Evolutionary conservation across 1,140 invertebrate genomes (phyloP).

Genomic region (Aphidius ervi): DNA sequence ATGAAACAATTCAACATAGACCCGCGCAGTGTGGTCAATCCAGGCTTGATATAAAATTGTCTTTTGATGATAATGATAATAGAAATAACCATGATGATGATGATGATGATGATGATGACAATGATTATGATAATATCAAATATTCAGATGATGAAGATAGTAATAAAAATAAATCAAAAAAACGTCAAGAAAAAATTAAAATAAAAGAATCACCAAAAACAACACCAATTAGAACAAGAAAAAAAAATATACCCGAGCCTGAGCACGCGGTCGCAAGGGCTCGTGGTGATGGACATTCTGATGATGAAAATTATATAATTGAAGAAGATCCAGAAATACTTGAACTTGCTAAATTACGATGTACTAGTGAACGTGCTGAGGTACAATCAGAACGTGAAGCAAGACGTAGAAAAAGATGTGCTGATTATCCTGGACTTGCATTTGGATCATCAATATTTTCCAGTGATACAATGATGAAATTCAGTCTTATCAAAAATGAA

Average conservation of each 20-base stretch:
- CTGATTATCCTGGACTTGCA: conserved; percentile 87
- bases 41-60: conserved; percentile 25
- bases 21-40: conserved; percentile 49
- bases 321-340: conserved; percentile 71
- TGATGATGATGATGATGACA: conserved; percentile 10
- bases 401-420: conserved; percentile 70
- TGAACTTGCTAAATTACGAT: conserved; percentile 76
- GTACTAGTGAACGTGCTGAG: conserved; percentile 82
- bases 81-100: not conserved
- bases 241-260: conserved; percentile 36
- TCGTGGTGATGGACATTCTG: conserved; percentile 54
- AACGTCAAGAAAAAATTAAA: not conserved
- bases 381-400: conserved; percentile 79
- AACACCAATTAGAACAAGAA: conserved; percentile 13
- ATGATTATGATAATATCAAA: not conserved
- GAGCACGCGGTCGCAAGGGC: conserved; percentile 55
- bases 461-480: conserved; percentile 97
- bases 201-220: conserved; percentile 1
- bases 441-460: conserved; percentile 90
- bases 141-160: not conserved
- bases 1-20: conserved; percentile 28
- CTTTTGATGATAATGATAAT: not conserved
- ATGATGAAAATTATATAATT: conserved; percentile 47
- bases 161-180: conserved; percentile 5
- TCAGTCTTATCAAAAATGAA: conserved; percentile 93